phyloP scores from a whole-genome alignment of 2,113 vertebrate genomes.

The Ctenomys sociabilis region DNA sequence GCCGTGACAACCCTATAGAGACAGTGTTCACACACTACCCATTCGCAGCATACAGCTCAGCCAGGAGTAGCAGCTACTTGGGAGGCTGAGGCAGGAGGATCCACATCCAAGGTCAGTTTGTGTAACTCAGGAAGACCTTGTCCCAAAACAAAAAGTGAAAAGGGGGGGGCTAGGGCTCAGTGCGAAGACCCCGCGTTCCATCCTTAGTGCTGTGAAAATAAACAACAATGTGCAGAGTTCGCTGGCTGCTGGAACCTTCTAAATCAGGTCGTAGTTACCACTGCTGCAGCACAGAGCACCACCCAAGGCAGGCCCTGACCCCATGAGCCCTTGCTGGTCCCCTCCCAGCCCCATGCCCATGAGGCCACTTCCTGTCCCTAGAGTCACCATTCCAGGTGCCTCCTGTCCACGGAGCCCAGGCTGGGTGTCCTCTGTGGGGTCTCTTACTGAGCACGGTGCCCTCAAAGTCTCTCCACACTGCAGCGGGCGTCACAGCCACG shows the following conservation, averaged over 20 bases:
- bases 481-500: not conserved
- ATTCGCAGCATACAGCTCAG: not conserved
- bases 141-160: not conserved
- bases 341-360: not conserved
- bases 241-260: not conserved
- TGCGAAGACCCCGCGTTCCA: not conserved
- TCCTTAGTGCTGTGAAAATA: not conserved
- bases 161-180: not conserved
- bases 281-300: not conserved
- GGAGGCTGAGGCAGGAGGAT: not conserved
- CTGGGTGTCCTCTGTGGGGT: not conserved
- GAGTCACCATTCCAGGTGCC: not conserved
- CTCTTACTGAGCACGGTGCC: not conserved
- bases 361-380: not conserved
- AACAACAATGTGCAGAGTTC: not conserved
- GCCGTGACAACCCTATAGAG: not conserved
- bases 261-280: not conserved
- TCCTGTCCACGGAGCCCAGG: not conserved
- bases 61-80: not conserved
- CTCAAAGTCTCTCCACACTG: too few relatives aligned
- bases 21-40: too few relatives aligned
- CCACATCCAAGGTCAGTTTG: not conserved
- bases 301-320: not conserved
- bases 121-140: not conserved
- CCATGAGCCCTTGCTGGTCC: not conserved